Evolutionary conservation across 1,140 invertebrate genomes (phyloP).

Genomic region (Antheraea mylitta): DNA sequence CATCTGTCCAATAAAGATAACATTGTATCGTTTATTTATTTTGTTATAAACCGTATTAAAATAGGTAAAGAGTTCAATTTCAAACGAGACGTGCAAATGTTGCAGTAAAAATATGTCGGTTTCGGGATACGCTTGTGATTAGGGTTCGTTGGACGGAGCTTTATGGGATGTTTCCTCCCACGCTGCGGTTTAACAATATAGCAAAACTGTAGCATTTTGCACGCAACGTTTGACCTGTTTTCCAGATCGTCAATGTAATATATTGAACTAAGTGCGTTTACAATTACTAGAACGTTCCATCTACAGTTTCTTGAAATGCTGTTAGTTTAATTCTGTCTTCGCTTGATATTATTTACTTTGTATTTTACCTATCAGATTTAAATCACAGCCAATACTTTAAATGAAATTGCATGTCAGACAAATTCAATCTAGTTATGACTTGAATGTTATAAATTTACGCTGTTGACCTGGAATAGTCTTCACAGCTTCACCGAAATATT

Average conservation of each 20-base stretch:
- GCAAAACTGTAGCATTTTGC: slow-evolving; percentile 1
- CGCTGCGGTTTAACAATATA: slow-evolving; percentile 10
- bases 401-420: too few relatives aligned
- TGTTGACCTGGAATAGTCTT: too few relatives aligned
- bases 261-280: neutral
- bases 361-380: too few relatives aligned
- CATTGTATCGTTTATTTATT: neutral
- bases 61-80: neutral
- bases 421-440: too few relatives aligned
- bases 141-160: slow-evolving; percentile 22
- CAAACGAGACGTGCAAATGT: neutral
- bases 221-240: slow-evolving; percentile 5
- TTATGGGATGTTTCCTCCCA: slow-evolving; percentile 25
- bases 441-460: too few relatives aligned
- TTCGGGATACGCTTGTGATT: slow-evolving; percentile 6
- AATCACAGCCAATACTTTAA: too few relatives aligned
- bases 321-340: neutral
- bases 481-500: too few relatives aligned
- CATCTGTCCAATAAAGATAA: slow-evolving; percentile 16
- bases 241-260: neutral
- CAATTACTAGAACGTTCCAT: neutral
- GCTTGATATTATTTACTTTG: neutral
- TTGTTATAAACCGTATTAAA: neutral
- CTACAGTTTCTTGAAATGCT: neutral
- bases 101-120: neutral